phyloP scores from a whole-genome alignment of 1,140 invertebrate species.

The Tetramorium alpestre region DNA sequence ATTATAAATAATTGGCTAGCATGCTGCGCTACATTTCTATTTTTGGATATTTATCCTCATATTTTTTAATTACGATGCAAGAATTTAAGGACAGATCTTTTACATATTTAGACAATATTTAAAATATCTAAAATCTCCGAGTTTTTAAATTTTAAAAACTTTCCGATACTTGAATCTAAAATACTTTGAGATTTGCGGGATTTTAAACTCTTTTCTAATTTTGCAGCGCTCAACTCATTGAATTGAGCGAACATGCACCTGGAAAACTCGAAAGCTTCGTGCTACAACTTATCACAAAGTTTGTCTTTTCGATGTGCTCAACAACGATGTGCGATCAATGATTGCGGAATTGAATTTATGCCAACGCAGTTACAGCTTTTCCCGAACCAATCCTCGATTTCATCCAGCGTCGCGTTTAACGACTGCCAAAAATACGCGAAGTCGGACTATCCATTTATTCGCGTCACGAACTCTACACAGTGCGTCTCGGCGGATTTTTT shows the following conservation, averaged over 20 bases:
- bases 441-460: conserved; percentile 52
- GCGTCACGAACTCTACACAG: conserved; percentile 4
- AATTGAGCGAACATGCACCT: background rate
- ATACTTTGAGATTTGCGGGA: background rate
- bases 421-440: conserved; percentile 42
- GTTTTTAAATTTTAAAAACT: background rate
- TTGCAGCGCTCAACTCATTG: background rate
- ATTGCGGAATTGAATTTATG: conserved; percentile 12
- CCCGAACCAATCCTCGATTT: conserved; percentile 33
- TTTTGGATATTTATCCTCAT: background rate
- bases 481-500: conserved; percentile 43
- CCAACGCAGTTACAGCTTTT: conserved; percentile 22
- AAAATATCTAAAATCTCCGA: background rate
- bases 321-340: conserved; percentile 6
- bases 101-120: background rate
- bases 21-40: background rate
- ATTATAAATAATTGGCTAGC: background rate
- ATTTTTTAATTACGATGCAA: background rate
- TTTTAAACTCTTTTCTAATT: background rate
- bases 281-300: conserved; percentile 23
- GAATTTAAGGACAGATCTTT: background rate
- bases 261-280: conserved; percentile 14
- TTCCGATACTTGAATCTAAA: background rate
- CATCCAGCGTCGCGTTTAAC: conserved; percentile 14
- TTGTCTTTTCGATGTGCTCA: conserved; percentile 7